phyloP scores from a whole-genome alignment of 2,888 invertebrate species.

The Agrochola circellaris region DNA sequence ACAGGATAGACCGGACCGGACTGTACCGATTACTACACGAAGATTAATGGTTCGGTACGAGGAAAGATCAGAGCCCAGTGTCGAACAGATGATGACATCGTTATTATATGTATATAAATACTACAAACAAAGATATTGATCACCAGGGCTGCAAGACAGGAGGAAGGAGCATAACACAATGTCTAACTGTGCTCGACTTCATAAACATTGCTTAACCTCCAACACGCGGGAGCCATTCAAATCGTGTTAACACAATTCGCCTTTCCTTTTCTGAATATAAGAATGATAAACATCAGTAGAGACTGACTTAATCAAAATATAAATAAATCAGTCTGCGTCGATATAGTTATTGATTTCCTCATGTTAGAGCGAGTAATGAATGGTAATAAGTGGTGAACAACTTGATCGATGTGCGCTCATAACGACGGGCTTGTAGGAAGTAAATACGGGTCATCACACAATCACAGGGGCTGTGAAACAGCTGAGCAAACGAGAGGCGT shows the following conservation, averaged over 20 bases:
- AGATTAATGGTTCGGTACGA: conserved; percentile 17
- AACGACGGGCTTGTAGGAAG: conserved; percentile 9
- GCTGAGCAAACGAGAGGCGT: neutral
- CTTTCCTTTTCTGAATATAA: conserved; percentile 41
- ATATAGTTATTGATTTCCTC: conserved; percentile 51
- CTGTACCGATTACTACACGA: neutral
- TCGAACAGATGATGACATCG: neutral
- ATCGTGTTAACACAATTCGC: conserved; percentile 16
- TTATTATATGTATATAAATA: neutral
- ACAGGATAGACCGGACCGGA: neutral
- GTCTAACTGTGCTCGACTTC: neutral
- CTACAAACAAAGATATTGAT: neutral
- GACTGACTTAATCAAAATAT: conserved; percentile 22
- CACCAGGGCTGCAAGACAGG: neutral
- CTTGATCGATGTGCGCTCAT: conserved; percentile 1
- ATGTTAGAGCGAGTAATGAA: conserved; percentile 30
- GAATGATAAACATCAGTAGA: conserved; percentile 32
- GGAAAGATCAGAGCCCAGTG: conserved; percentile 13
- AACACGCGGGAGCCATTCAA: conserved; percentile 24
- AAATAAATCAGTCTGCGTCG: conserved; percentile 16
- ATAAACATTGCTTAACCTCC: conserved; percentile 26
- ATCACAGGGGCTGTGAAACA: neutral
- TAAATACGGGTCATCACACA: conserved; percentile 4
- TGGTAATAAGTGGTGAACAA: conserved; percentile 3
- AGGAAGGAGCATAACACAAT: neutral